Base-by-base conservation (phyloP, 2,113 vertebrate genomes). In the Panurus biarmicus region DNA sequence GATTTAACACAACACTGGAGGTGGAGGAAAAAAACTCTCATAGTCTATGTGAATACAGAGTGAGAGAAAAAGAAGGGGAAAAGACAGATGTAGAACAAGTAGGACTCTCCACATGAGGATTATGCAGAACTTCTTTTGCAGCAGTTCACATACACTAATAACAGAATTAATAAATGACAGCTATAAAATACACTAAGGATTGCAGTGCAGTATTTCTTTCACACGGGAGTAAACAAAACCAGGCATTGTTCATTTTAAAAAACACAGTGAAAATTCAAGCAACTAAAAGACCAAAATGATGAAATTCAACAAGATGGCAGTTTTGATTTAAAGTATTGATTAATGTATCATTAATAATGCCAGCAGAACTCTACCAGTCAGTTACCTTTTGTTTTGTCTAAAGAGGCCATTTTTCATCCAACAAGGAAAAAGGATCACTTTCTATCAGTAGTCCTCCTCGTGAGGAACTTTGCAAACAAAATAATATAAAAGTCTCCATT, bases 221-320 rank as follows among this genome's bases (percentile, higher is more conserved):
- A 64, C 35, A 28, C 6, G 11, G 18, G 8, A 74, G 45, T 71
- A 80, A 88, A 76, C 35, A 79, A 81, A 95, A 31, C 4, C 12
- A 42, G n/a, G 10, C 24, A 56, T 40, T 48, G 62, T 48, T 70
- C 6, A 62, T 70, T 73, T 53, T 3, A 72, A 60, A 83, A 86
- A 51, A 17, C 6, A 29, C 4, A 31, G 6, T 53, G 36, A 89
- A 92, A 87, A 71, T 50, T 67, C n/a, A 89, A 69, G 8, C 6
- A 78, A 65, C 12, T 44, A 10, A 66, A 65, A 74, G 16, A 10
- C 0, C 18, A 44, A 48, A 65, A 7, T 1, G 1, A 4, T 0
- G 1, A 74, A 77, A 73, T 75, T 79, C 42, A 69, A 75, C 29
- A 69, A 75, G 25, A 60, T 60, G 11, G 14, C 12, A 72, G 51